A percentile compares a stretch with the other conserved stretches of the same genome.
Evolutionary conservation across 2,888 invertebrate species (phyloP).

Genomic region (Dryobotodes eremita): DNA sequence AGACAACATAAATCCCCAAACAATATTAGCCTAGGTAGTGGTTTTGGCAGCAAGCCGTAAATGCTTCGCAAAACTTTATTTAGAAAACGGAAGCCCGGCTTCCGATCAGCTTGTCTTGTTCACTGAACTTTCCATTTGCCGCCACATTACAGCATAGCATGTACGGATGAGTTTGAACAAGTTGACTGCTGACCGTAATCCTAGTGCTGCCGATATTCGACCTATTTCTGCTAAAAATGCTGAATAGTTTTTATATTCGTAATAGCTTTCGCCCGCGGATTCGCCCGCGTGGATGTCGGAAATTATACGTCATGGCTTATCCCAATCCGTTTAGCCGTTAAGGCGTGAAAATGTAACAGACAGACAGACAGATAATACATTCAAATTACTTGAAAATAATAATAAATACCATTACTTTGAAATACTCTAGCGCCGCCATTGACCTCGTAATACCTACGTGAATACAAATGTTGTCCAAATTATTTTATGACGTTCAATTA

Average conservation of each 20-base stretch:
- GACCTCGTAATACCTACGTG: too few relatives aligned
- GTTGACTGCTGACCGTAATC: slow-evolving; percentile 10
- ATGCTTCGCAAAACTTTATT: slow-evolving; percentile 14
- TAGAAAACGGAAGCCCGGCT: slow-evolving; percentile 17
- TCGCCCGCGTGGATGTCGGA: too few relatives aligned
- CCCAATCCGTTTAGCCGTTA: too few relatives aligned
- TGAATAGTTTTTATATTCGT: not conserved
- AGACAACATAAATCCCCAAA: not conserved
- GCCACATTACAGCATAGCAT: slow-evolving; percentile 68
- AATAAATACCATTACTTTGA: too few relatives aligned
- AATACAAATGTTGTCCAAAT: too few relatives aligned
- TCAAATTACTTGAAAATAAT: too few relatives aligned
- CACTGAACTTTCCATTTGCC: slow-evolving; percentile 78
- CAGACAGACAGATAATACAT: too few relatives aligned
- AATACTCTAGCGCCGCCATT: too few relatives aligned
- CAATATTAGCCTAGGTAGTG: slow-evolving; percentile 11
- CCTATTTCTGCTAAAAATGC: slow-evolving; percentile 12
- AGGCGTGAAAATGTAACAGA: too few relatives aligned
- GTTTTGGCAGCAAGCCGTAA: slow-evolving; percentile 18
- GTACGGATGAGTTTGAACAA: slow-evolving; percentile 30
- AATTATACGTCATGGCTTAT: too few relatives aligned
- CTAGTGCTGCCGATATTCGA: slow-evolving; percentile 2
- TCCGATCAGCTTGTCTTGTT: slow-evolving; percentile 46
- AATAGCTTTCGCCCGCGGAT: too few relatives aligned
- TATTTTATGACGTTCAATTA: too few relatives aligned